Evolutionary conservation across 2,797 vertebrate species (phyloP), one percentile per base, ranked within the genome.

Genomic region (Sternotherus odoratus): DNA sequence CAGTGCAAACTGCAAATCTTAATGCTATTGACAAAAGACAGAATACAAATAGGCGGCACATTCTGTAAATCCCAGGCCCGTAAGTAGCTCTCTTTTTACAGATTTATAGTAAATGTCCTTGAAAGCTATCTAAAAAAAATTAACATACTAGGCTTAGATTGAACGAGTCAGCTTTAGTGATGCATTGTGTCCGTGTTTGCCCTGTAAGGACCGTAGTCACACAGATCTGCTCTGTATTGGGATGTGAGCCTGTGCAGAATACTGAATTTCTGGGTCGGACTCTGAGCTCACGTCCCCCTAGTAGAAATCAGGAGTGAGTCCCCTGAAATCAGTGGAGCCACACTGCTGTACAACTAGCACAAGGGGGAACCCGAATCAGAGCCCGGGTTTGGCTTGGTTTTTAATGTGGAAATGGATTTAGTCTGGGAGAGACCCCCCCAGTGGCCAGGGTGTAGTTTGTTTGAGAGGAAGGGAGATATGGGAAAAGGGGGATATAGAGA

Each of bases 1-100:
- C 96, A 82, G 30, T 91, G 82, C 95, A 96, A 97, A 97, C 90
- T 88, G 95, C 96, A 96, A 95, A 96, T 97, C 89, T 95, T 97
- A 96, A 96, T 93, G 89, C 97, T 96, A 90, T 96, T 97, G 97
- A 97, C 97, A 97, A 97, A 97, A 95, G 95, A 87, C 60, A 85
- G 87, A 96, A 93, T 96, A 94, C 90, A 98, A 94, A 97, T 86
- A 96, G 87, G 91, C 50, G 82, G 92, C 95, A 84, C 88, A 94
- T 96, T 91, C 91, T 88, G 86, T 96, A 96, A 98, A 97, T 96
- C 97, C 95, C 85, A 39, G 83, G 82, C 80, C 93, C 83, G 30
- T 94, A 92, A 96, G 96, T 92, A 93, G 95, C 92, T 96, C 82
- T 88, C 79, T 96, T 96, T 91, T 95, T 85, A 79, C 75, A 94